phyloP scores from a whole-genome alignment of 2,888 invertebrate genomes.

The Drosophila greeni region DNA sequence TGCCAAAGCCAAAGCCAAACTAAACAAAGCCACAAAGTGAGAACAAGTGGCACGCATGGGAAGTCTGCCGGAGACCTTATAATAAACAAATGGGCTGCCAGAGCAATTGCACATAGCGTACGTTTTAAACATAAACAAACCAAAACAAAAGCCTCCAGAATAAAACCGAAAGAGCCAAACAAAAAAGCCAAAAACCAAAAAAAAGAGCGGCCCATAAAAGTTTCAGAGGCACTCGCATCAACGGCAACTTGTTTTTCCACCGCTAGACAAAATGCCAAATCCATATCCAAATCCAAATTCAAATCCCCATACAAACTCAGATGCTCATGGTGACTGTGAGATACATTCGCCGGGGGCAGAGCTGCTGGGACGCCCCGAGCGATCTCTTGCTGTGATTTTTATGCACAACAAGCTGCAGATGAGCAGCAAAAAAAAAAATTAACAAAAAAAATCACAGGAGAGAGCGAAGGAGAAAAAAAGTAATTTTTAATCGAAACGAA shows the following conservation, averaged over 20 bases:
- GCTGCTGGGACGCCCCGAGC: conserved; percentile 15
- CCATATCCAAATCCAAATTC: conserved; percentile 5
- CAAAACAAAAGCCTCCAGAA: conserved; percentile 28
- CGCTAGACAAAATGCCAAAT: conserved; percentile 64
- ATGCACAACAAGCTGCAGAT: conserved; percentile 68
- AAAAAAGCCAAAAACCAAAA: conserved; percentile 43
- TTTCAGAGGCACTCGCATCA: conserved; percentile 59
- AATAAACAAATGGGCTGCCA: conserved; percentile 71
- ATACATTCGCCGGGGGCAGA: conserved; percentile 14
- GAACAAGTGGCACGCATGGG: conserved; percentile 64
- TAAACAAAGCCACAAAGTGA: conserved; percentile 33
- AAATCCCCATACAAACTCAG: neutral
- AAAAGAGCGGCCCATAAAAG: conserved; percentile 52
- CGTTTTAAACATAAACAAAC: conserved; percentile 66
- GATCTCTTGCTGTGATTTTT: conserved; percentile 73
- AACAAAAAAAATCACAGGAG: conserved; percentile 35
- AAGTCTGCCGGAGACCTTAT: conserved; percentile 64
- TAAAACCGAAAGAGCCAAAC: conserved; percentile 17
- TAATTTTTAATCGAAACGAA: conserved; percentile 72
- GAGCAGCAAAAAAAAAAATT: conserved; percentile 51
- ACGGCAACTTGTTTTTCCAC: conserved; percentile 68
- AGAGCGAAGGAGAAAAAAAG: conserved; percentile 39
- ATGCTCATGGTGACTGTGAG: conserved; percentile 15
- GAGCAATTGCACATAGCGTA: conserved; percentile 63
- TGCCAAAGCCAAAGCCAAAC: conserved; percentile 31